Conservation (phyloP, 2,888 invertebrate genomes). For the Thymelicus acteon region DNA sequence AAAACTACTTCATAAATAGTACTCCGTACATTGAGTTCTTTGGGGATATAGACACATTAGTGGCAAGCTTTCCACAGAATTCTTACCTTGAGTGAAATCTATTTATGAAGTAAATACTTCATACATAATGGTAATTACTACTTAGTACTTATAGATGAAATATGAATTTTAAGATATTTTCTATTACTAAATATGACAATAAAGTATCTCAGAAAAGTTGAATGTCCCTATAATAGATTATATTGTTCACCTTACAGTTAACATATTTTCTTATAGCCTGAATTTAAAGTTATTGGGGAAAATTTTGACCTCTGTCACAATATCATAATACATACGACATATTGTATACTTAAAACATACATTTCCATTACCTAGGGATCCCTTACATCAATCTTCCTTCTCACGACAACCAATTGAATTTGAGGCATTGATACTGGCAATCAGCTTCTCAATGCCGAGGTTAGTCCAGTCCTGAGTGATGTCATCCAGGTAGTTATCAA, state of each 20-base stretch:
- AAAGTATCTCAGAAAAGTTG: neutral
- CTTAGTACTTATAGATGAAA: no score
- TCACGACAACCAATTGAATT: slow-evolving; percentile 39
- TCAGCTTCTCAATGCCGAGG: slow-evolving; percentile 73
- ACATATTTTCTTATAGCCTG: neutral
- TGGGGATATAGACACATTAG: no score
- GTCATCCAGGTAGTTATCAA: slow-evolving; percentile 98
- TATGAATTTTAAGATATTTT: no score
- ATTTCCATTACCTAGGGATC: neutral
- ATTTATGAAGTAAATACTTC: no score
- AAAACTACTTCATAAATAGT: no score
- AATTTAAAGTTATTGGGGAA: slow-evolving; percentile 1
- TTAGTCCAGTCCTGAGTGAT: slow-evolving; percentile 96
- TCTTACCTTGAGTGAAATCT: no score
- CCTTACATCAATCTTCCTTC: slow-evolving; percentile 31
- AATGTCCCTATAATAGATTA: neutral
- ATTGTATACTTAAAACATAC: slow-evolving; percentile 13
- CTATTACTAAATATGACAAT: no score
- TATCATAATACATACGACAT: slow-evolving; percentile 17
- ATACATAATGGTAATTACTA: no score
- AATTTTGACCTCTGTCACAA: slow-evolving; percentile 15
- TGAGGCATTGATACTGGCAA: slow-evolving; percentile 61
- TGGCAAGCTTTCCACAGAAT: no score
- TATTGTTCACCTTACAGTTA: neutral
- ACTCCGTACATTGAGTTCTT: no score